Percentiles rank a stretch among this genome's conserved stretches.
phyloP scores from a whole-genome alignment of 1,140 invertebrate genomes.

The Diploscapter pachys region DNA sequence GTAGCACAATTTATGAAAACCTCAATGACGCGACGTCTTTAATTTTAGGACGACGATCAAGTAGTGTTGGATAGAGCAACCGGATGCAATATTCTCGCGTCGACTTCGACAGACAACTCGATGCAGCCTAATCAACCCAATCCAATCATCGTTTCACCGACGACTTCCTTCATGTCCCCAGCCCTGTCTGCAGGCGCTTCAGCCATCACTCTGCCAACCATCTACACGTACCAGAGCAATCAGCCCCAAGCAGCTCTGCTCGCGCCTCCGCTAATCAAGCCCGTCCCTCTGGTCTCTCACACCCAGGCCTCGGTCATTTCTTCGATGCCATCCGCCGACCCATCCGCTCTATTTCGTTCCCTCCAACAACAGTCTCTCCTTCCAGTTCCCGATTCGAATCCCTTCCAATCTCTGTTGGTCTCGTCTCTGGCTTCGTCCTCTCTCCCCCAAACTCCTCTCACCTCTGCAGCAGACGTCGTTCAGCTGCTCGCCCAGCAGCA shows the following conservation, averaged over 20 bases:
- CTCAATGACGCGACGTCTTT: neutral
- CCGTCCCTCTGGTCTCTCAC: no score
- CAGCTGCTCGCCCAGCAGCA: neutral
- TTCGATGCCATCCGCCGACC: neutral
- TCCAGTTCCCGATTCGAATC: neutral
- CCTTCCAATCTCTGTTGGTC: no score
- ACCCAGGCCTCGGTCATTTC: neutral
- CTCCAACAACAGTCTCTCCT: neutral
- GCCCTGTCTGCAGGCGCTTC: no score
- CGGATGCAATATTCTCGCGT: no score
- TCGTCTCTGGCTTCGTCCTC: neutral
- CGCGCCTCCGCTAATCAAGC: no score
- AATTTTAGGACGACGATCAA: neutral
- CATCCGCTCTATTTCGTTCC: neutral
- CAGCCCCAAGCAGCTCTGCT: no score
- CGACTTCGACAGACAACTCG: slow-evolving; percentile 1
- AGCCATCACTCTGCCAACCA: no score
- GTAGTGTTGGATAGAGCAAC: no score
- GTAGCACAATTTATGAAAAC: neutral
- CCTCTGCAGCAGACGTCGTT: neutral
- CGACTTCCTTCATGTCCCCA: neutral
- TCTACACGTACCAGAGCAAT: no score
- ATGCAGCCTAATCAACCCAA: slow-evolving; percentile 2
- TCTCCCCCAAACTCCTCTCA: neutral
- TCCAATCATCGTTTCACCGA: neutral